phyloP scores from a whole-genome alignment of 2,888 invertebrate genomes.

The Tuta absoluta region DNA sequence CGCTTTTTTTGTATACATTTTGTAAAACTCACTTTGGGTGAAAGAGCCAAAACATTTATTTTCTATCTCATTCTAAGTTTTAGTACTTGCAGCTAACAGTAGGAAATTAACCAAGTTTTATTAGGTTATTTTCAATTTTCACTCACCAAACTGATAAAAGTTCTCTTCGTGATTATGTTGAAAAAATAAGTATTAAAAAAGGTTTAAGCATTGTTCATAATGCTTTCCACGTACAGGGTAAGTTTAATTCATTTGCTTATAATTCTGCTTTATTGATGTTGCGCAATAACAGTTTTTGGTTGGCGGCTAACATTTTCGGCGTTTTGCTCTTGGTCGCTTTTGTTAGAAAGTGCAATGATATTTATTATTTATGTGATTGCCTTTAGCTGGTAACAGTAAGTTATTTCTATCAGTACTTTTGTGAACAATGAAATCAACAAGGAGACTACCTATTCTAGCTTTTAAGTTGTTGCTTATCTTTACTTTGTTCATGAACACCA shows the following conservation, averaged over 20 bases:
- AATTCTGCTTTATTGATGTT: neutral
- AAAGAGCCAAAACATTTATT: neutral
- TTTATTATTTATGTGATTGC: too few species aligned
- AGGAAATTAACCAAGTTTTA: neutral
- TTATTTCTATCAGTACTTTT: too few species aligned
- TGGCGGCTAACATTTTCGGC: neutral
- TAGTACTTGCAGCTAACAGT: neutral
- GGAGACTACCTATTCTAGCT: too few species aligned
- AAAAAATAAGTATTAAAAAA: neutral
- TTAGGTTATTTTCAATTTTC: neutral
- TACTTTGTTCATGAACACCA: too few species aligned
- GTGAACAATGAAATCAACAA: too few species aligned
- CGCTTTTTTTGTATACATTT: neutral
- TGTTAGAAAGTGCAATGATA: neutral
- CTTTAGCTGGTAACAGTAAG: too few species aligned
- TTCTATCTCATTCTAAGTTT: neutral
- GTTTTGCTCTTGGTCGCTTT: neutral
- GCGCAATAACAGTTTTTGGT: neutral
- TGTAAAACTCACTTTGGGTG: neutral
- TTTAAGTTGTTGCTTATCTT: too few species aligned
- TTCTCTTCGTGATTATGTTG: too few species aligned
- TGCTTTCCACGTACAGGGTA: neutral
- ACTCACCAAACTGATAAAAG: neutral
- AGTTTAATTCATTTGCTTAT: neutral
- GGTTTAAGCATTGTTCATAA: neutral